Evolutionary conservation across 2,888 invertebrate species (phyloP), one percentile per base, ranked within the genome.

Genomic region (Eurois occulta): DNA sequence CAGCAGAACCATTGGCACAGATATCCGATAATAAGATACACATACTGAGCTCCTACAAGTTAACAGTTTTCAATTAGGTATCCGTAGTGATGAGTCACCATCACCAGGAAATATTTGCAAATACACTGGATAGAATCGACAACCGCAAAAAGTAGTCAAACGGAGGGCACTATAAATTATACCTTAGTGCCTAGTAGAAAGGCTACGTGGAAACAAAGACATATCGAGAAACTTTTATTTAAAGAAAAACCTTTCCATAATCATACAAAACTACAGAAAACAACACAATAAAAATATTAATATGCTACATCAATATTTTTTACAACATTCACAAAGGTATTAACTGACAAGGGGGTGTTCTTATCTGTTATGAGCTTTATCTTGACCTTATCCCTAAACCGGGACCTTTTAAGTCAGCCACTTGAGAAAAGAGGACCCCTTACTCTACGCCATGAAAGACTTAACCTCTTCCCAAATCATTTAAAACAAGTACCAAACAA

Each of bases 401-500:
- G 3, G 5, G n/a, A n/a, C n/a, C 8, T 21, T n/a, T n/a, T 21
- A 13, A 35, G n/a, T 35, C n/a, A 70, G 13, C 18, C 38, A 24
- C 24, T 2, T 38, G 5, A 48, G 41, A 3, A 35, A 43, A 32
- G 16, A 41, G 7, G 4, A 28, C 18, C 5, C 1, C 32, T n/a
- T 32, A 41, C 7, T 46, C 16, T 0, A 16, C 6, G 1, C 11
- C 38, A 41, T 13, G 5, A 41, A 11, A 5, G 3, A 32, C 38
- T 46, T 4, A 28, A 32, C 13, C 35, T 24, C 48, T 60, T 18
- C 16, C n/a, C 18, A 21, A 62, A 67, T 62, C 35, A 81, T 41
- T 69, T 69, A 55, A 18, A 68, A 75, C 11, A 85, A 81, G 16
- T 24, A 24, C 24, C 24, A 77, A 85, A 64, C 60, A 72, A 68